Evolutionary conservation across 2,797 vertebrate genomes (phyloP).

Genomic region (Prionace glauca): DNA sequence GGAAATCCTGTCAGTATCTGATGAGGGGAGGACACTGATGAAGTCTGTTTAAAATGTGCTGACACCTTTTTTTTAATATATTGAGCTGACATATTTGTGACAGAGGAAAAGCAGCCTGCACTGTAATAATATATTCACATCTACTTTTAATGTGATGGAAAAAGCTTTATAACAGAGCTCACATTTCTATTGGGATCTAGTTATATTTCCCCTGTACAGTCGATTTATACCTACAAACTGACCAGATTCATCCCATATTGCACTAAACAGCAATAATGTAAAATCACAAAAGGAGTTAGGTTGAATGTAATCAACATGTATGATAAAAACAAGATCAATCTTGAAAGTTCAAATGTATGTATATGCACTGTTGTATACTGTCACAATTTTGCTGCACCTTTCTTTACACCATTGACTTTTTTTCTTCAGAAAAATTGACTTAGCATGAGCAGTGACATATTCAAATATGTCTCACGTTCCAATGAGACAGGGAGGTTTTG

Average conservation of each 20-base stretch:
- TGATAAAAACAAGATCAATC: not conserved
- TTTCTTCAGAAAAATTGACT: no score
- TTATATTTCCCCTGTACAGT: not conserved
- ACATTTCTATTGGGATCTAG: not conserved
- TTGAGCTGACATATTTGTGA: not conserved
- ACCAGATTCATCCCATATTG: not conserved
- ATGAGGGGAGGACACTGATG: not conserved
- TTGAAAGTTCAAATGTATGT: not conserved
- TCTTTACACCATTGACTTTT: no score
- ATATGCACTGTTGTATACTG: not conserved
- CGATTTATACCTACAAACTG: not conserved
- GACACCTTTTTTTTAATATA: not conserved
- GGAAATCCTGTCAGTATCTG: not conserved
- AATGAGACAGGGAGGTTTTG: no score
- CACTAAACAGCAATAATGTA: not conserved
- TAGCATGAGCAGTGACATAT: no score
- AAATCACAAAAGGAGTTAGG: not conserved
- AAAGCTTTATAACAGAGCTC: not conserved
- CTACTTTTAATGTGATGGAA: not conserved
- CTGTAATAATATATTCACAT: not conserved
- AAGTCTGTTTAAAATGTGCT: not conserved
- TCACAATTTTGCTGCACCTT: no score
- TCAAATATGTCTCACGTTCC: no score
- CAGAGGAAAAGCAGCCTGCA: not conserved
- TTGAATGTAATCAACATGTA: not conserved